Evolutionary conservation across 1,140 invertebrate species (phyloP).

Genomic region (Vollenhovia emeryi): DNA sequence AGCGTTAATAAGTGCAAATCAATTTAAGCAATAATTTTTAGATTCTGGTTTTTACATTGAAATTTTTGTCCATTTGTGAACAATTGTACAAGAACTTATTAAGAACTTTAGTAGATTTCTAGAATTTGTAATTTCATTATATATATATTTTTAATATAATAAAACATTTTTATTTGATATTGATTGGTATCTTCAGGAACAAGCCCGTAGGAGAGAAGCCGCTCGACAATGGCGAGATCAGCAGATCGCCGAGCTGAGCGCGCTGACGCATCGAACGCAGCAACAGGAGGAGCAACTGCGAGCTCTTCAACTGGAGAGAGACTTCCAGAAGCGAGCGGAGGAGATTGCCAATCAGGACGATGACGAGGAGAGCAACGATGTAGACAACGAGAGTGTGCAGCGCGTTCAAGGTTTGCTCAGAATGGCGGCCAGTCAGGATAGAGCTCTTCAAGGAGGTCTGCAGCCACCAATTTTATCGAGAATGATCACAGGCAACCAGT

Average conservation of each 20-base stretch:
- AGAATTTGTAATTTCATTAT: not conserved
- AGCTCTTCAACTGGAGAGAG: conserved; percentile 93
- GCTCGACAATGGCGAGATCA: conserved; percentile 92
- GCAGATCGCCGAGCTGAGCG: conserved; percentile 92
- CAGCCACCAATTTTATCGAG: conserved; percentile 73
- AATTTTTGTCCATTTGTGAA: not conserved
- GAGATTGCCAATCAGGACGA: conserved; percentile 92
- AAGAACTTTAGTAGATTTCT: not conserved
- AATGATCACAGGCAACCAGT: conserved; percentile 78
- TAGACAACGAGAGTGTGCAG: conserved; percentile 83
- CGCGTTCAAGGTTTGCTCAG: conserved; percentile 84
- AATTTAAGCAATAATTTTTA: not conserved
- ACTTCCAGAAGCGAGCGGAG: conserved; percentile 95
- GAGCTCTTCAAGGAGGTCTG: conserved; percentile 67
- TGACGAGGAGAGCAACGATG: conserved; percentile 87
- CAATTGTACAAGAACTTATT: not conserved
- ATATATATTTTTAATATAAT: conserved; percentile 10
- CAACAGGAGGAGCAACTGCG: conserved; percentile 95
- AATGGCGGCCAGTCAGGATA: conserved; percentile 80
- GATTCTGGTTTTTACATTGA: not conserved
- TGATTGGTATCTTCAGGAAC: conserved; percentile 84
- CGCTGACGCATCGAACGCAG: conserved; percentile 88
- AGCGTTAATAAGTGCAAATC: not conserved
- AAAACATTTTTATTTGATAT: not conserved
- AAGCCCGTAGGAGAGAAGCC: conserved; percentile 89